Evolutionary conservation across 2,888 invertebrate genomes (phyloP).

Genomic region (Polietes domitor): DNA sequence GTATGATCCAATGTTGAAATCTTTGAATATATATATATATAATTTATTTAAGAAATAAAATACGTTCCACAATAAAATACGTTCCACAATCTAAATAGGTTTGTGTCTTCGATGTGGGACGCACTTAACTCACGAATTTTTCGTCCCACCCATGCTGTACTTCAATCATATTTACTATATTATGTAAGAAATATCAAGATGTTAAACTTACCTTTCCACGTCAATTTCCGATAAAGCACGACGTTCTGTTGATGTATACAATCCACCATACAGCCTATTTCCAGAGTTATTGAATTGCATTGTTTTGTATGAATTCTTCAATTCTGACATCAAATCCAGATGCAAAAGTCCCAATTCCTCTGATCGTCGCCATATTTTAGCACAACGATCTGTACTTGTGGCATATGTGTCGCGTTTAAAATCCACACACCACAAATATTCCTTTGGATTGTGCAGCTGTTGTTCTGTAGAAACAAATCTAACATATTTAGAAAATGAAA

Average conservation of each 20-base stretch:
- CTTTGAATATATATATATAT: too few species aligned
- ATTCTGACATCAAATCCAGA: constrained; percentile 73
- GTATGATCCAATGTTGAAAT: too few species aligned
- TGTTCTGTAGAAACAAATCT: too few species aligned
- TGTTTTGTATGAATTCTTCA: constrained; percentile 74
- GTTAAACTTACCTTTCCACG: constrained; percentile 75
- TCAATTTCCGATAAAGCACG: constrained; percentile 77
- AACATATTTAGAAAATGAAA: too few species aligned
- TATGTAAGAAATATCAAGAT: too few species aligned
- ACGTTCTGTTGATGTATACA: constrained; percentile 73
- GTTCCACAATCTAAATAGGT: too few species aligned
- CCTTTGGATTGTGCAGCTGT: constrained; percentile 74
- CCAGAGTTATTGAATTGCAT: constrained; percentile 73
- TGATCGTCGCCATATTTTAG: constrained; percentile 76
- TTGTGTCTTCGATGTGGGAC: too few species aligned
- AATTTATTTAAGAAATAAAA: too few species aligned
- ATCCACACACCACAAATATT: constrained; percentile 77
- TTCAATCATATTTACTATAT: too few species aligned
- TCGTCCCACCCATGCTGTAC: too few species aligned
- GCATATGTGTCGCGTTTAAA: constrained; percentile 74
- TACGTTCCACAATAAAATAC: too few species aligned
- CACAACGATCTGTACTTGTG: constrained; percentile 74
- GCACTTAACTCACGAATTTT: too few species aligned
- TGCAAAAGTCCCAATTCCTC: constrained; percentile 75
- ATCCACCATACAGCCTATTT: constrained; percentile 75